phyloP scores from a whole-genome alignment of 2,797 vertebrate genomes.

The Taeniopygia guttata region DNA sequence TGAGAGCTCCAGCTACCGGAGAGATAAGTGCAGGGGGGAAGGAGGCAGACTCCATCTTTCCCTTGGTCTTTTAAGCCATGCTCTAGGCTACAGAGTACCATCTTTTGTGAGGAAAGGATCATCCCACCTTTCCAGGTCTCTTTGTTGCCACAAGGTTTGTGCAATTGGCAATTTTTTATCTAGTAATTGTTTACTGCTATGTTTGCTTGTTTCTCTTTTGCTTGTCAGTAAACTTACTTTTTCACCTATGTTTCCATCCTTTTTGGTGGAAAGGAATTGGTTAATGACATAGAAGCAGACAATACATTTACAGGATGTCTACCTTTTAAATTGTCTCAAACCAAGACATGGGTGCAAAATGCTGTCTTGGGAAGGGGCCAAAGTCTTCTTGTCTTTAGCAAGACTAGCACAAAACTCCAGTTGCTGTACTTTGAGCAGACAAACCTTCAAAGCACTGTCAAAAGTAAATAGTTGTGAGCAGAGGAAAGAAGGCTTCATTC shows the following conservation, averaged over 20 bases:
- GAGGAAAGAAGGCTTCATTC: background rate
- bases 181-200: background rate
- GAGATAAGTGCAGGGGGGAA: accelerated
- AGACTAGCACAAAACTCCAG: background rate
- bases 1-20: background rate
- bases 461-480: background rate
- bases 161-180: background rate
- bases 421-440: background rate
- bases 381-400: background rate
- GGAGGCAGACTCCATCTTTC: background rate
- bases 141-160: background rate
- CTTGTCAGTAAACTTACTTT: background rate
- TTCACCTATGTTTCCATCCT: background rate
- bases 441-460: background rate
- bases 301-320: background rate
- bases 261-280: background rate
- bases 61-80: background rate
- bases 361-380: background rate
- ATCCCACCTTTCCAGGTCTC: background rate
- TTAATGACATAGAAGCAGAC: background rate
- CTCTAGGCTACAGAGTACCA: background rate
- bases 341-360: background rate
- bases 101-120: background rate
- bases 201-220: background rate
- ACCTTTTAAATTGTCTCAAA: background rate